A percentile compares a stretch with the other conserved stretches of the same genome.
These are phyloP conservation scores for Pteronotus mesoamericanus DNA, from an alignment of 2,797 vertebrate genomes.

Conservation along the genomic window DNA sequence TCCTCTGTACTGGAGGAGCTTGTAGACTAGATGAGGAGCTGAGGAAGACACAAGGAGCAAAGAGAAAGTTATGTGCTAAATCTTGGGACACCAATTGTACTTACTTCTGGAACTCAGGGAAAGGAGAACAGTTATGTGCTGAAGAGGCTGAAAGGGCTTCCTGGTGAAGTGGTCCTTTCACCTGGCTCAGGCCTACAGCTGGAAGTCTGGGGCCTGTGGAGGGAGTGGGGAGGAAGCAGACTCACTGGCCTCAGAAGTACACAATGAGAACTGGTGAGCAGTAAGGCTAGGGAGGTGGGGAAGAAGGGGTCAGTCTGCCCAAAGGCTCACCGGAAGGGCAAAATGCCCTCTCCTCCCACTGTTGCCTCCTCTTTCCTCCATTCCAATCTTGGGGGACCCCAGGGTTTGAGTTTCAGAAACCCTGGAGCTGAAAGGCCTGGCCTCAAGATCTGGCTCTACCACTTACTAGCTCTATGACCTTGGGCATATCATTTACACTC, in stretches of 20 bases:
- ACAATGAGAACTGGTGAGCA: neutral
- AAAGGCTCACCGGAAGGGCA: neutral
- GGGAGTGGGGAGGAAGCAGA: neutral
- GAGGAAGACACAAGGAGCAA: neutral
- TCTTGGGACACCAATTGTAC: neutral
- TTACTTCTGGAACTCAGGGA: neutral
- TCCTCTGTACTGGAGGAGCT: neutral
- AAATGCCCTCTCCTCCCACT: neutral
- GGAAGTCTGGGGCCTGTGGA: neutral
- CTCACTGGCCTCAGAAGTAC: neutral
- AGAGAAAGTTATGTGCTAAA: neutral
- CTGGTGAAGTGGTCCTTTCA: neutral
- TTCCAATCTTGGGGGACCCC: neutral
- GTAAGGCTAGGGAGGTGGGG: neutral
- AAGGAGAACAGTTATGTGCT: neutral
- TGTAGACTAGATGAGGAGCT: neutral
- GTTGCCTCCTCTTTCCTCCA: neutral
- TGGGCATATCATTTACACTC: neutral
- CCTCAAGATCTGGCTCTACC: neutral
- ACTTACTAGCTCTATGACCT: neutral
- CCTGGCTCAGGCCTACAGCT: neutral
- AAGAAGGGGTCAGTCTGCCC: neutral
- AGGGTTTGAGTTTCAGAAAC: constrained; percentile 17
- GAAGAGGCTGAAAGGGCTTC: neutral
- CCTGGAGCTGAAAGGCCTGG: neutral